Evolutionary conservation across 2,888 invertebrate species (phyloP).

Genomic region (Acheta domesticus): DNA sequence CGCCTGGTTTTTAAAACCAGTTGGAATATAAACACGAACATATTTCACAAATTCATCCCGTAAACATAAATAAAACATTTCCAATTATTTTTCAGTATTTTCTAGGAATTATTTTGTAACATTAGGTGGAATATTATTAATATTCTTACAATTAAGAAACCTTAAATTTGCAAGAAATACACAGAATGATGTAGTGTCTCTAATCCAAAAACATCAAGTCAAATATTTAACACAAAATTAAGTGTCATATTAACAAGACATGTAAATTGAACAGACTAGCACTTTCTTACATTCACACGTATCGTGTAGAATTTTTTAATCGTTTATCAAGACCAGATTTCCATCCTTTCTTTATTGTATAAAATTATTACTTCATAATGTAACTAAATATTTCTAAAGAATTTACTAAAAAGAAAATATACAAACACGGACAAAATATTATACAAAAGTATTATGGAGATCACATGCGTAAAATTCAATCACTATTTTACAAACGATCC

Average conservation of each 20-base stretch:
- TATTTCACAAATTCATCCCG: background rate
- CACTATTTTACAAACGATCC: background rate
- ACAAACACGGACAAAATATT: background rate
- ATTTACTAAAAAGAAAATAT: constrained; percentile 1
- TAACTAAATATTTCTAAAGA: constrained; percentile 18
- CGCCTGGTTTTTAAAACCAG: background rate
- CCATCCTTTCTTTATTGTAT: background rate
- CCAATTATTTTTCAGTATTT: background rate
- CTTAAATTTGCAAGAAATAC: background rate
- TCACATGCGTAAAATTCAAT: background rate
- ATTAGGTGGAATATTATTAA: background rate
- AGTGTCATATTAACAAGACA: background rate
- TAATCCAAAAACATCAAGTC: background rate
- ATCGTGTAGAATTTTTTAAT: background rate
- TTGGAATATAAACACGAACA: background rate
- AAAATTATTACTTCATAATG: constrained; percentile 2
- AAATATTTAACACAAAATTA: background rate
- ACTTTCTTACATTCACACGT: background rate
- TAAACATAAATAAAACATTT: background rate
- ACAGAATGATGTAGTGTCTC: background rate
- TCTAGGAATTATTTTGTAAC: background rate
- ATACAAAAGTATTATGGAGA: constrained; percentile 1
- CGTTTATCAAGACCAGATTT: constrained; percentile 1
- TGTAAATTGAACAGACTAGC: background rate
- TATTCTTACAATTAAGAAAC: background rate